Percentiles rank a stretch among this genome's conserved stretches.
These are phyloP conservation scores for Trididemnum clinides DNA, from an alignment of 23 tunicate genomes.

Conservation along the genomic window DNA sequence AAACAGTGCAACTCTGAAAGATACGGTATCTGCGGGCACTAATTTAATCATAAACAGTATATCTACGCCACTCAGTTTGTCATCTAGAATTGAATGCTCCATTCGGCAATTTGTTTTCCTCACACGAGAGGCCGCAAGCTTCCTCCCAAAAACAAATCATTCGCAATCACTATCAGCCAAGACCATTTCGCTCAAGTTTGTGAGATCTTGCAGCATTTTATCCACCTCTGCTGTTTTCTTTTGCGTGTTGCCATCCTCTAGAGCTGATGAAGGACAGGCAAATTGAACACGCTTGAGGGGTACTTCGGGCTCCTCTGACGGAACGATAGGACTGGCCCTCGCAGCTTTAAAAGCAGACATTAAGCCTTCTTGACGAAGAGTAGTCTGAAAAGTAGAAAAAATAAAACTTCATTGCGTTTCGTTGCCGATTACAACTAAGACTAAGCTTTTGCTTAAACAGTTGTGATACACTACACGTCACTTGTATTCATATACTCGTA, in stretches of 20 bases:
- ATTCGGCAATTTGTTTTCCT: too few relatives aligned
- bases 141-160: background rate
- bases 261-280: background rate
- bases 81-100: too few relatives aligned
- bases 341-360: constrained; percentile 57
- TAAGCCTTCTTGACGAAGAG: constrained; percentile 82
- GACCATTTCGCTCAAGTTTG: constrained; percentile 61
- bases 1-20: too few relatives aligned
- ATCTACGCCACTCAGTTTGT: too few relatives aligned
- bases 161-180: constrained; percentile 45
- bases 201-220: constrained; percentile 56
- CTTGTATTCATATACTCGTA: too few relatives aligned
- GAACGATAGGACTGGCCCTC: constrained; percentile 19
- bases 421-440: too few relatives aligned
- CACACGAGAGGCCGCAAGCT: too few relatives aligned
- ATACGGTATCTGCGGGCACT: too few relatives aligned
- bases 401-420: too few relatives aligned
- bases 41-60: too few relatives aligned
- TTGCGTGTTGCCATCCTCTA: background rate
- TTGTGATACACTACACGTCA: too few relatives aligned
- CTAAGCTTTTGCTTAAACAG: too few relatives aligned
- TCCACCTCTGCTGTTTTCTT: constrained; percentile 18
- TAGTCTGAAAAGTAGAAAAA: constrained; percentile 68
- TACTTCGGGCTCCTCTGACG: background rate
- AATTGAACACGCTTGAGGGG: constrained; percentile 45